Percentiles rank a stretch among this genome's conserved stretches.
Evolutionary conservation across 2,888 invertebrate species (phyloP).

Genomic region (Nemurella pictetii): DNA sequence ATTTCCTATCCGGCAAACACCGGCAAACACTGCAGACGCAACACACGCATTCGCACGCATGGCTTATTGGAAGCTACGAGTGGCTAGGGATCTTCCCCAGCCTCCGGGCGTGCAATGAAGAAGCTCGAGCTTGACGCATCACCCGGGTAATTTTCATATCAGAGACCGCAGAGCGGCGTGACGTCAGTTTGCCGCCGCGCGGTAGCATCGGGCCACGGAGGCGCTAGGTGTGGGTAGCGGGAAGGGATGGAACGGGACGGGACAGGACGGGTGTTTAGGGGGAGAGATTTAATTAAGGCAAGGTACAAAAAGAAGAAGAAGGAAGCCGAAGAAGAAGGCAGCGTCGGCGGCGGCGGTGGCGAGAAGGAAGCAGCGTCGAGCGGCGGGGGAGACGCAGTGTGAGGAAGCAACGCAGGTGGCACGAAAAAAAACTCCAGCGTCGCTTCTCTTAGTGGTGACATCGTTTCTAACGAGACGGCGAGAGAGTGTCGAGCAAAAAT

Average conservation of each 20-base stretch:
- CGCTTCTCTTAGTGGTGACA: slow-evolving; percentile 34
- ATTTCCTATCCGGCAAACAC: no score
- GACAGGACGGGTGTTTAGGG: slow-evolving; percentile 22
- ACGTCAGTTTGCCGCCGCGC: slow-evolving; percentile 30
- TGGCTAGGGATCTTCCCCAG: not conserved
- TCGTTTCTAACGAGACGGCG: slow-evolving; percentile 34
- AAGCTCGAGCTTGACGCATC: slow-evolving; percentile 31
- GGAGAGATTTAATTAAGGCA: slow-evolving; percentile 42
- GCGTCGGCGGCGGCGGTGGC: no score
- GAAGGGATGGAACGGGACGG: slow-evolving; percentile 31
- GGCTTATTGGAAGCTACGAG: not conserved
- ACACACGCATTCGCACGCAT: not conserved
- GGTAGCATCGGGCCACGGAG: slow-evolving; percentile 20
- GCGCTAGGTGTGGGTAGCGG: slow-evolving; percentile 2
- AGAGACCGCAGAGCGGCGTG: slow-evolving; percentile 38
- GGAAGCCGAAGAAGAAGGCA: slow-evolving; percentile 33
- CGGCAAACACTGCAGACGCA: not conserved
- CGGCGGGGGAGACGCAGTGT: slow-evolving; percentile 24
- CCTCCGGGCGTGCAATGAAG: slow-evolving; percentile 17
- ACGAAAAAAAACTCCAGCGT: slow-evolving; percentile 35
- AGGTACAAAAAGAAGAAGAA: slow-evolving; percentile 39
- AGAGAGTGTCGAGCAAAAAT: slow-evolving; percentile 29
- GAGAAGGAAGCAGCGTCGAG: slow-evolving; percentile 25
- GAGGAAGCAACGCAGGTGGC: slow-evolving; percentile 37
- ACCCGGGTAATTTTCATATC: slow-evolving; percentile 39